phyloP scores from a whole-genome alignment of 2,888 invertebrate genomes.

The Phrixothrix hirtus region DNA sequence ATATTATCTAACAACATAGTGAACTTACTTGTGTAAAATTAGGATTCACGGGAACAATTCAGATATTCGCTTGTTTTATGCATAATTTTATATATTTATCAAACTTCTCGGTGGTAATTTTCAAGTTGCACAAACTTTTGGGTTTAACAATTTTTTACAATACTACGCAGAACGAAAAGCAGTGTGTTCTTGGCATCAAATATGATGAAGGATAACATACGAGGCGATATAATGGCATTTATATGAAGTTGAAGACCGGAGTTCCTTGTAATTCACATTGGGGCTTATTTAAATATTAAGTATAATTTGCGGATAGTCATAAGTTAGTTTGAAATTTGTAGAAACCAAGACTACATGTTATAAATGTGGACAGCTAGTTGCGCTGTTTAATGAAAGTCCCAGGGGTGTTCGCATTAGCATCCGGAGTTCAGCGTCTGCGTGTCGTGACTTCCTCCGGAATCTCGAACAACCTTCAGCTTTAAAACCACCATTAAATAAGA shows the following conservation, averaged over 20 bases:
- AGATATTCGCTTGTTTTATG: conserved; percentile 2
- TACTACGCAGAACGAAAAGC: too few species aligned
- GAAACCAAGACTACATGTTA: conserved; percentile 28
- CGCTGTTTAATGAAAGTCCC: conserved; percentile 54
- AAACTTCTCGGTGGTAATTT: background rate
- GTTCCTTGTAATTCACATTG: conserved; percentile 1
- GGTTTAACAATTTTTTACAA: too few species aligned
- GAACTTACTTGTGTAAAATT: background rate
- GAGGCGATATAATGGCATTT: background rate
- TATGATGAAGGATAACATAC: background rate
- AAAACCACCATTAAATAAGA: conserved; percentile 46
- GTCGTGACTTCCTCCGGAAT: conserved; percentile 44
- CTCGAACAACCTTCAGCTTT: conserved; percentile 43
- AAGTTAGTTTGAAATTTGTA: conserved; percentile 14
- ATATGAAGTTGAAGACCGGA: background rate
- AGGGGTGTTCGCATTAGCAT: conserved; percentile 51
- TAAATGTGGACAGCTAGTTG: conserved; percentile 53
- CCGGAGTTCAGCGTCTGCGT: conserved; percentile 40
- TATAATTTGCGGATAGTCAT: conserved; percentile 8
- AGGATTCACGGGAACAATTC: too few species aligned
- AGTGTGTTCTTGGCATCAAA: background rate
- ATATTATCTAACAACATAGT: conserved; percentile 8
- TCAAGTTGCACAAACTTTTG: too few species aligned
- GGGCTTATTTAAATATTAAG: conserved; percentile 13
- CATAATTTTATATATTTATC: conserved; percentile 2